A percentile compares a stretch with the other conserved stretches of the same genome.
These are phyloP conservation scores for Mactromeris polynyma DNA, from an alignment of 2,888 invertebrate species.

Conservation along the genomic window DNA sequence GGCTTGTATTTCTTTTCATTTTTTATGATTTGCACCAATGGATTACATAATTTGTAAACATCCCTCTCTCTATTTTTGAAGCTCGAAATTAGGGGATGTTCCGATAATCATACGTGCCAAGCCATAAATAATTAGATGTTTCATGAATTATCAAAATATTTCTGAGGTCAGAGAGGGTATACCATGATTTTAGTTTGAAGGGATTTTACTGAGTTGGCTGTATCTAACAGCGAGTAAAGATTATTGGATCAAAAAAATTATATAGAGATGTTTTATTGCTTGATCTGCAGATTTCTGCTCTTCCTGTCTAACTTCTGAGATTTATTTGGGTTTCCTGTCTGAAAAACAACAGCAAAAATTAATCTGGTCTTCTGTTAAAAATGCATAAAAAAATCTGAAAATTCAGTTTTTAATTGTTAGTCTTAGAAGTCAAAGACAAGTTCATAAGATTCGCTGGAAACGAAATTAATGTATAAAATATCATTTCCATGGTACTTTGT, in stretches of 20 bases:
- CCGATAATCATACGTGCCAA: background rate
- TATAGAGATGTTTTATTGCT: background rate
- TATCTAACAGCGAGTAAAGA: background rate
- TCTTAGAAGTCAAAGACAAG: too few species aligned
- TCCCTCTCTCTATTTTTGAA: background rate
- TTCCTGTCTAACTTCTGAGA: background rate
- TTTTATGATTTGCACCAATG: background rate
- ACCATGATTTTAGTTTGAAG: background rate
- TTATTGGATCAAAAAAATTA: background rate
- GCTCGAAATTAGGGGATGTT: background rate
- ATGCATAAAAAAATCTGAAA: too few species aligned
- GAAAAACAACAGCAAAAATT: too few species aligned
- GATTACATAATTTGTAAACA: conserved; percentile 7
- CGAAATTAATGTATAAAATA: too few species aligned
- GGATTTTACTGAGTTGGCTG: background rate
- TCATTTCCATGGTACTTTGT: too few species aligned
- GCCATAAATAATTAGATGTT: background rate
- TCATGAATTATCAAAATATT: background rate
- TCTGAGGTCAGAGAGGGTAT: background rate
- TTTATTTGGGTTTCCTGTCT: background rate
- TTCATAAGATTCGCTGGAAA: too few species aligned
- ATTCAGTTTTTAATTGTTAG: too few species aligned
- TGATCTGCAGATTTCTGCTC: background rate
- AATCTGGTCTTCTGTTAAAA: too few species aligned
- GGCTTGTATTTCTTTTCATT: background rate